Conservation (phyloP, 2,797 vertebrate genomes). For the Danionella dracula region DNA sequence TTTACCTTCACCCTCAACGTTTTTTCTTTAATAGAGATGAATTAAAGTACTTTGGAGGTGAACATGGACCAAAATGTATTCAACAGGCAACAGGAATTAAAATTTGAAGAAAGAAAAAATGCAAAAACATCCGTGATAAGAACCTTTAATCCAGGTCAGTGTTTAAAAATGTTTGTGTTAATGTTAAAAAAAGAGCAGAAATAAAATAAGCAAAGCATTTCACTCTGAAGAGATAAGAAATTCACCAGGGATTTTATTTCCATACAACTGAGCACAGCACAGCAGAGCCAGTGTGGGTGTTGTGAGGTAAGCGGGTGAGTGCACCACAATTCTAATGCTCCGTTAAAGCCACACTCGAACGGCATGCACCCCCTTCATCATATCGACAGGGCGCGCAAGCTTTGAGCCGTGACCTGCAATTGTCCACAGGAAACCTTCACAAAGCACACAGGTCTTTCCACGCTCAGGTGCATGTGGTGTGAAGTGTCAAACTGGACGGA, state of each 20-base stretch:
- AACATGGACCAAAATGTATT: no score
- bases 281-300: conserved; percentile 2
- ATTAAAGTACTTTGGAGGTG: conserved; percentile 1
- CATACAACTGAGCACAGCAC: neutral
- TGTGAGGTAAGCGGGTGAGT: conserved; percentile 12
- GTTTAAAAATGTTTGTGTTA: neutral
- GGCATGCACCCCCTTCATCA: conserved; percentile 28
- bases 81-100: conserved; percentile 5
- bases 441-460: neutral
- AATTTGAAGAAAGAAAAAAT: no score
- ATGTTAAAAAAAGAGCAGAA: neutral
- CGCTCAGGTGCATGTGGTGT: conserved; percentile 12
- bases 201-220: neutral
- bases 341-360: conserved; percentile 10
- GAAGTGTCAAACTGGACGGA: neutral
- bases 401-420: conserved; percentile 37
- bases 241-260: neutral
- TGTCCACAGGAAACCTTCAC: conserved; percentile 31
- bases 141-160: neutral
- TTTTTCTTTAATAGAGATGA: conserved; percentile 44
- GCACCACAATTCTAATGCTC: conserved; percentile 13
- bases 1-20: conserved; percentile 36
- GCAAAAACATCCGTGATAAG: conserved; percentile 15
- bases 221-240: no score
- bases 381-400: conserved; percentile 11